Percentiles rank a stretch among this genome's conserved stretches.
Evolutionary conservation across 2,797 vertebrate genomes (phyloP).

Genomic region (Notamacropus eugenii): DNA sequence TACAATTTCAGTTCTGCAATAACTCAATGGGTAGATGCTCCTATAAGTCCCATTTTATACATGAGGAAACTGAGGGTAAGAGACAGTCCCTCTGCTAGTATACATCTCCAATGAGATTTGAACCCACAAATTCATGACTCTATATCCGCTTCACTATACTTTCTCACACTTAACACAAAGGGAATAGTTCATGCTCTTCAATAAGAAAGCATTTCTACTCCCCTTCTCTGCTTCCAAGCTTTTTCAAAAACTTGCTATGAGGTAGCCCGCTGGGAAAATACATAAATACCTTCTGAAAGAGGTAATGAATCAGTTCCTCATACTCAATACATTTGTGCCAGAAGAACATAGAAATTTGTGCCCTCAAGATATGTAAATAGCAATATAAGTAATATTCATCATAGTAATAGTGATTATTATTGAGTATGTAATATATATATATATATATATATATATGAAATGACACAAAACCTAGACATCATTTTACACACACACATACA

Average conservation of each 20-base stretch:
- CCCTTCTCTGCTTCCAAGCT: background rate
- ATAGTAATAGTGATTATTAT: background rate
- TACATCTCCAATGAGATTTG: background rate
- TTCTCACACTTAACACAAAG: background rate
- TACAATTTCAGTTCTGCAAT: background rate
- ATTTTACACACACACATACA: background rate
- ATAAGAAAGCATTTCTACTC: background rate
- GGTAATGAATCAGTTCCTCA: background rate
- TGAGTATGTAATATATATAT: background rate
- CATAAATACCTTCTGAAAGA: background rate
- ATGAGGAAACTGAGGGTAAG: background rate
- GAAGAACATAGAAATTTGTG: background rate
- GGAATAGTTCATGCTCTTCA: background rate
- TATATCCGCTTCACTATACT: background rate
- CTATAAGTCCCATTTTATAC: background rate
- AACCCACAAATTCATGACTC: background rate
- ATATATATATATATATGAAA: background rate
- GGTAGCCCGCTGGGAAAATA: background rate
- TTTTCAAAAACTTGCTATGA: background rate
- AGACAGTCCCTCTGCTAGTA: background rate
- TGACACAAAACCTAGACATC: background rate
- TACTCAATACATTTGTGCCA: background rate
- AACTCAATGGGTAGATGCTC: background rate
- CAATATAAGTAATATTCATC: background rate
- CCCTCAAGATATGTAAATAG: background rate